Conservation (phyloP, 2,113 vertebrate species). For the Columba janthina region DNA sequence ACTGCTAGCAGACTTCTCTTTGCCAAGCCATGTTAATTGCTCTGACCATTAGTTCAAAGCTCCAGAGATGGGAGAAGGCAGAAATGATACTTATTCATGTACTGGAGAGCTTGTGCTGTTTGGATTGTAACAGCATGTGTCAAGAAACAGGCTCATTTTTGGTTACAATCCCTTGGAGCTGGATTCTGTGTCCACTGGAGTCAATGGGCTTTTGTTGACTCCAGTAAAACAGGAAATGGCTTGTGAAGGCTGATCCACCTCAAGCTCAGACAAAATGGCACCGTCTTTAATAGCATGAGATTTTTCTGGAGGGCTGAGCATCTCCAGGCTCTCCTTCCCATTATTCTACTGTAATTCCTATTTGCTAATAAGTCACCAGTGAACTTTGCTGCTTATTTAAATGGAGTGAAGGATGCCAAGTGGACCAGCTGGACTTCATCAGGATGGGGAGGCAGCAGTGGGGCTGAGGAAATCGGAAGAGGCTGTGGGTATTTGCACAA, state of each 20-base stretch:
- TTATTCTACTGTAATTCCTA: not conserved
- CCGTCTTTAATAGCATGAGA: not conserved
- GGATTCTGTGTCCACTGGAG: not conserved
- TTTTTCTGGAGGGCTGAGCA: not conserved
- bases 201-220: not conserved
- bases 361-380: not conserved
- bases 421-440: not conserved
- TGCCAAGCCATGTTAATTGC: not conserved
- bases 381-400: not conserved
- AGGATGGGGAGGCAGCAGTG: not conserved
- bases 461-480: not conserved
- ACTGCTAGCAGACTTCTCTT: not conserved
- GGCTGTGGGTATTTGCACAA: not conserved
- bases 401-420: not conserved
- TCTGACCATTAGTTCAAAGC: not conserved
- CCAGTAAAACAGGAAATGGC: not conserved
- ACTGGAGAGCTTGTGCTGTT: not conserved
- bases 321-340: not conserved
- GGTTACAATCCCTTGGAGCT: not conserved
- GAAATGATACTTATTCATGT: not conserved
- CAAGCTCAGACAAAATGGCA: not conserved
- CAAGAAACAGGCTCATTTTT: not conserved
- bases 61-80: not conserved
- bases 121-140: not conserved
- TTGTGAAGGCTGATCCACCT: not conserved